These are phyloP conservation scores for Trachythela sp. DNA, from an alignment of 64 coral and sea anemone genomes.

Conservation along the genomic window DNA sequence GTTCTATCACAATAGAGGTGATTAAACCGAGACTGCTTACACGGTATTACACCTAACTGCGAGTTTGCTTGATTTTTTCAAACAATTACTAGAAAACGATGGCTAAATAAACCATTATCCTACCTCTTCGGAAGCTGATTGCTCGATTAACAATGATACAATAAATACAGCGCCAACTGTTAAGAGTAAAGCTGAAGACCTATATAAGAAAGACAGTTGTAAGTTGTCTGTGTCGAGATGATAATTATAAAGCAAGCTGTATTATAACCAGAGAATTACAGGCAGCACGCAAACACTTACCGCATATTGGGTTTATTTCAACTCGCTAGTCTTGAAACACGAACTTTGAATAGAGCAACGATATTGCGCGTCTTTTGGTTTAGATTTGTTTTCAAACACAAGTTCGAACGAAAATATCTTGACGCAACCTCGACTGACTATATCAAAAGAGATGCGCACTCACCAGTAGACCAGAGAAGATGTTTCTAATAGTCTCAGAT, in stretches of 20 bases:
- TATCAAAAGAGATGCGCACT: neutral
- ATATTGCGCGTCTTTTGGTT: neutral
- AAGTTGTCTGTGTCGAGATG: neutral
- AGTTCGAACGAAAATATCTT: too few relatives aligned
- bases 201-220: neutral
- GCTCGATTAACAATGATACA: neutral
- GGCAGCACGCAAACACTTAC: neutral
- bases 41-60: neutral
- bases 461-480: neutral
- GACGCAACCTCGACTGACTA: too few relatives aligned
- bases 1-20: neutral
- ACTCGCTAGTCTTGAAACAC: neutral
- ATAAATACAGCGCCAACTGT: neutral
- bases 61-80: neutral
- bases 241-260: neutral
- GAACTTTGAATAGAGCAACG: neutral
- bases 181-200: neutral
- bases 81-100: slow-evolving; percentile 9
- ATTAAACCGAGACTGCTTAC: neutral
- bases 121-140: slow-evolving; percentile 1
- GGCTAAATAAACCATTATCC: neutral
- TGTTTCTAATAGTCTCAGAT: slow-evolving; percentile 4
- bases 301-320: neutral
- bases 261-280: neutral
- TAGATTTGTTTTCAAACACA: neutral